These are phyloP conservation scores for Xyrauchen texanus DNA, from an alignment of 2,113 vertebrate species.

Conservation along the genomic window DNA sequence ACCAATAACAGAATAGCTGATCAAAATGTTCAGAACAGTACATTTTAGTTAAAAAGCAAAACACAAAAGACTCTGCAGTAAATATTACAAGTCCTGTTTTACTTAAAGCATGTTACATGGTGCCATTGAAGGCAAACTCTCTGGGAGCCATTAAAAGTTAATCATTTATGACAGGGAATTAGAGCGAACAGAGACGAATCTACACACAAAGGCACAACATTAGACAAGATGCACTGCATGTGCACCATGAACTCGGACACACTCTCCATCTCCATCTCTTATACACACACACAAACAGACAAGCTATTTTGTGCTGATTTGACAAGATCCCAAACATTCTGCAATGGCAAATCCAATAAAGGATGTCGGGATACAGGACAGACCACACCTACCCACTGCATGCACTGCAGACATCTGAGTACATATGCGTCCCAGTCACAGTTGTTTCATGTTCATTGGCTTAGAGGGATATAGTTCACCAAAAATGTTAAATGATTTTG, in stretches of 20 bases:
- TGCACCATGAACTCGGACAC: background rate
- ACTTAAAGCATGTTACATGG: background rate
- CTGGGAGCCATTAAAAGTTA: background rate
- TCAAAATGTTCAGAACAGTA: background rate
- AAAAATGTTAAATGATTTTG: no score
- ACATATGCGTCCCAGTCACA: background rate
- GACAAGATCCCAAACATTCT: conserved; percentile 58
- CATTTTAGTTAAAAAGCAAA: background rate
- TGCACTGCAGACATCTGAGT: conserved; percentile 26
- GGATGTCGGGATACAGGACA: conserved; percentile 1
- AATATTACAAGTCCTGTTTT: background rate
- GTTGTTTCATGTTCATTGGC: background rate
- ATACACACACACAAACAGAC: conserved; percentile 7
- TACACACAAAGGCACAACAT: background rate
- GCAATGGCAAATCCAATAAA: conserved; percentile 35
- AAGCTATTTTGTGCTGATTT: conserved; percentile 64
- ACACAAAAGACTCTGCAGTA: background rate
- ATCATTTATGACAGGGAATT: conserved; percentile 5
- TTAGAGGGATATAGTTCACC: background rate
- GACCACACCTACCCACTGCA: conserved; percentile 32
- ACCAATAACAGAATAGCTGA: background rate
- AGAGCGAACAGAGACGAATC: background rate
- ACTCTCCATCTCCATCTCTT: no score
- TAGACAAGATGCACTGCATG: conserved; percentile 4
- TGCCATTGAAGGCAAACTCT: background rate